phyloP scores from a whole-genome alignment of 2,888 invertebrate genomes.

The Andrena bicolor region DNA sequence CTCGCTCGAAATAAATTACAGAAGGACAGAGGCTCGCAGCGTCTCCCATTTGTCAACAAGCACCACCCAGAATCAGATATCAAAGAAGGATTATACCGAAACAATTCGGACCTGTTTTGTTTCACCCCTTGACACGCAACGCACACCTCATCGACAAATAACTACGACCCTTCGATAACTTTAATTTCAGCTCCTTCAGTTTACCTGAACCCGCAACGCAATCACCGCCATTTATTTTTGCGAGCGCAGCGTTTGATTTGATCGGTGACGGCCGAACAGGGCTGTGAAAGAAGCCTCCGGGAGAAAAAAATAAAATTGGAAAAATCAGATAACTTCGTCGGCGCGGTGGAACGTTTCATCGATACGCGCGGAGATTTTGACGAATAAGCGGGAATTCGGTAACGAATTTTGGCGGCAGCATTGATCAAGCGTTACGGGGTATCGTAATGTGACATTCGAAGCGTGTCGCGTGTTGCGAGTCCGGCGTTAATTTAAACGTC shows the following conservation, averaged over 20 bases:
- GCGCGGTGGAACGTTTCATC: slow-evolving; percentile 57
- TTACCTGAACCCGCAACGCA: slow-evolving; percentile 27
- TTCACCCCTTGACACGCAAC: too few relatives aligned
- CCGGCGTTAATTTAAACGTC: slow-evolving; percentile 73
- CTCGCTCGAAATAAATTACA: too few relatives aligned
- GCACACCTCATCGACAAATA: too few relatives aligned
- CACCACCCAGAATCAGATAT: too few relatives aligned
- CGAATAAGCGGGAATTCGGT: slow-evolving; percentile 69
- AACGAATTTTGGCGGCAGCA: slow-evolving; percentile 72
- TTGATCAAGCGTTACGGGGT: slow-evolving; percentile 62
- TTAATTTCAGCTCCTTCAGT: slow-evolving; percentile 31
- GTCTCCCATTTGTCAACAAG: too few relatives aligned
- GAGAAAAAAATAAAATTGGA: slow-evolving; percentile 12
- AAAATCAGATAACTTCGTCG: slow-evolving; percentile 58
- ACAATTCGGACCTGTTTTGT: too few relatives aligned
- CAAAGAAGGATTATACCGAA: too few relatives aligned
- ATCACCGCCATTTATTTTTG: slow-evolving; percentile 42
- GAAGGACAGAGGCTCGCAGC: too few relatives aligned
- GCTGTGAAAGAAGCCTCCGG: slow-evolving; percentile 4
- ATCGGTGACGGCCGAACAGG: slow-evolving; percentile 10
- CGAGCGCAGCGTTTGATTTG: slow-evolving; percentile 52
- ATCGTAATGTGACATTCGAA: slow-evolving; percentile 70
- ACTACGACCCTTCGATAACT: not conserved
- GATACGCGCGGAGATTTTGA: slow-evolving; percentile 65
- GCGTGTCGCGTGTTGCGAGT: slow-evolving; percentile 60